Base-by-base conservation (phyloP, 2,888 invertebrate species). In the Lochmaea capreae region DNA sequence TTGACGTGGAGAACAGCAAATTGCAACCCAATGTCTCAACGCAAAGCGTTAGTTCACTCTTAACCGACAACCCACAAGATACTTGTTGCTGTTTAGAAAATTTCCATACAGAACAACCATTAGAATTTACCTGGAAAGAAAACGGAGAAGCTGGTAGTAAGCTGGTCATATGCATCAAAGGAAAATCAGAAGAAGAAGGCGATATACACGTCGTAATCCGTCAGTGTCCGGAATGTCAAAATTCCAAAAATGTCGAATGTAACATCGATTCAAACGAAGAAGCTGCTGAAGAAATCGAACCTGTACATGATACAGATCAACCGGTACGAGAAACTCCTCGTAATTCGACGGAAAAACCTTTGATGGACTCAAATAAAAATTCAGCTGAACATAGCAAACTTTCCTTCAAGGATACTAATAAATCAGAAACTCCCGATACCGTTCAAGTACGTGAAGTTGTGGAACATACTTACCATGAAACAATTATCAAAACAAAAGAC, bases 131-230 rank as follows among this genome's bases (percentile, higher is more conserved):
- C n/a, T 75, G 75, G 75, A 67, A 72, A 61, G 72, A 75, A 43
- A 68, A 69, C 18, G 73, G 69, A 14, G 78, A 79, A 70, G 76
- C 77, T 33, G 77, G 77, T 22, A 79, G 80, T 57, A 80, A 79
- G 72, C 62, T 81, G 11, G 76, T 81, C n/a, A 81, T 81, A 26
- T 81, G 80, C 73, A 81, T 81, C n/a, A 81, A 81, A 73, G 81
- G 80, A n/a, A 78, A 80, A 65, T 71, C 76, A 14, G 76, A 79
- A 52, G 76, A 79, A 18, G 79, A 80, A 46, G 80, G 77, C 3
- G 79, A 80, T 65, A 77, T 81, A 10, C 80, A 81, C 70, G 80
- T 83, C 11, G 77, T 83, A 14, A 81, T 83, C 9, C 78, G 78
- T 43, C 80, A 81, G 65, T 82, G 83, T 70, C 81, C 82, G 0